Percentiles rank a stretch among this genome's conserved stretches.
These are phyloP conservation scores for Parnassius orleans DNA, from an alignment of 2,888 invertebrate species.

Conservation along the genomic window DNA sequence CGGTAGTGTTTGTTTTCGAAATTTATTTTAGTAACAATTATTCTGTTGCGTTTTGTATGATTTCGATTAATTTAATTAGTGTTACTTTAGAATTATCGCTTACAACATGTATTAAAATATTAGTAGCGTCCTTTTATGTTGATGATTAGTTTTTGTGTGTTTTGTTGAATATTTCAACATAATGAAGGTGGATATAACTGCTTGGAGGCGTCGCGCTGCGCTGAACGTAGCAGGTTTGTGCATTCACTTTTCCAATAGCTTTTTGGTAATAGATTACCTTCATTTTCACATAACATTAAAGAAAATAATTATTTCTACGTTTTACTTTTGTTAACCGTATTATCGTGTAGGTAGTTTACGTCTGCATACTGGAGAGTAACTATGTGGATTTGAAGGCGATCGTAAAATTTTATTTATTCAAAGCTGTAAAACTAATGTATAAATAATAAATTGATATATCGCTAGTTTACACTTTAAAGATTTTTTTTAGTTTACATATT, in stretches of 20 bases:
- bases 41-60: constrained; percentile 50
- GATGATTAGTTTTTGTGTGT: constrained; percentile 48
- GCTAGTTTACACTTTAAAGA: too few species aligned
- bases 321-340: neutral
- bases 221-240: constrained; percentile 66
- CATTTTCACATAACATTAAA: neutral
- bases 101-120: constrained; percentile 49
- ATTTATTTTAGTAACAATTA: constrained; percentile 52
- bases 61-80: constrained; percentile 46
- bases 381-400: too few species aligned
- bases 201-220: constrained; percentile 65
- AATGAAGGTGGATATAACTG: constrained; percentile 66
- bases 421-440: too few species aligned
- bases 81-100: constrained; percentile 33
- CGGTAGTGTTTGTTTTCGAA: constrained; percentile 47
- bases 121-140: constrained; percentile 42
- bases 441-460: too few species aligned
- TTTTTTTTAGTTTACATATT: too few species aligned
- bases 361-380: neutral
- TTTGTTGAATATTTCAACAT: constrained; percentile 63
- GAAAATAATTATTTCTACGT: neutral
- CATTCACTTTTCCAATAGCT: constrained; percentile 32
- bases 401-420: too few species aligned
- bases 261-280: neutral
- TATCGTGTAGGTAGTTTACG: neutral